Percentiles rank a stretch among this genome's conserved stretches.
phyloP scores from a whole-genome alignment of 2,888 invertebrate genomes.

The Pogonocherus hispidulus region DNA sequence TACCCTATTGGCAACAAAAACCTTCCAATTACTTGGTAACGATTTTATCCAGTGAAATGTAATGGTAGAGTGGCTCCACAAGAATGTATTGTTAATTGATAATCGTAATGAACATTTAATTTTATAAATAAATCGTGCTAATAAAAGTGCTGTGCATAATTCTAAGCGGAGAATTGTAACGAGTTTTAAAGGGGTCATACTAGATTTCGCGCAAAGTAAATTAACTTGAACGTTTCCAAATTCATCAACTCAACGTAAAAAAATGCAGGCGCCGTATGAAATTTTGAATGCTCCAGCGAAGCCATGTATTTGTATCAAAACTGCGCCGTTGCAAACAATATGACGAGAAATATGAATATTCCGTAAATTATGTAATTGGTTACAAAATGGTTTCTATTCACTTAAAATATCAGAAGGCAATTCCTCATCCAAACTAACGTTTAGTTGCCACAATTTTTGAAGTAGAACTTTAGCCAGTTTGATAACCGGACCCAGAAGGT shows the following conservation, averaged over 20 bases:
- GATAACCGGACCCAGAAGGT: conserved; percentile 11
- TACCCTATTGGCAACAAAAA: conserved; percentile 3
- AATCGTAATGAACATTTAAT: neutral
- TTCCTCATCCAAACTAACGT: neutral
- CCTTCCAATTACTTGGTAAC: conserved; percentile 3
- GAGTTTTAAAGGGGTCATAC: conserved; percentile 5
- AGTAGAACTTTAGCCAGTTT: neutral
- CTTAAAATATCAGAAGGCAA: neutral
- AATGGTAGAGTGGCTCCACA: conserved; percentile 11
- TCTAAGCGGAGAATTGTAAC: conserved; percentile 6
- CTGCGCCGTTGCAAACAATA: neutral
- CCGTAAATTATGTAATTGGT: neutral
- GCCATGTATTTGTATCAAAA: conserved; percentile 13
- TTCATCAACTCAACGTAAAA: conserved; percentile 3
- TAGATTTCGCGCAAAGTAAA: conserved; percentile 2
- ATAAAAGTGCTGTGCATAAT: neutral
- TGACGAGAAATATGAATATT: conserved; percentile 7
- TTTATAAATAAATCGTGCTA: neutral
- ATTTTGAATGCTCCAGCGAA: conserved; percentile 8
- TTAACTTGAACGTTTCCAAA: neutral
- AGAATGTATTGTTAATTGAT: neutral
- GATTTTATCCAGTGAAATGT: neutral
- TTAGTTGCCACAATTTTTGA: conserved; percentile 6
- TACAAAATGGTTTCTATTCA: neutral
- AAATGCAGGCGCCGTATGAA: conserved; percentile 12